A percentile compares a stretch with the other conserved stretches of the same genome.
Conservation (phyloP, 2,888 invertebrate species). For the Drosophila atroscutellata region DNA sequence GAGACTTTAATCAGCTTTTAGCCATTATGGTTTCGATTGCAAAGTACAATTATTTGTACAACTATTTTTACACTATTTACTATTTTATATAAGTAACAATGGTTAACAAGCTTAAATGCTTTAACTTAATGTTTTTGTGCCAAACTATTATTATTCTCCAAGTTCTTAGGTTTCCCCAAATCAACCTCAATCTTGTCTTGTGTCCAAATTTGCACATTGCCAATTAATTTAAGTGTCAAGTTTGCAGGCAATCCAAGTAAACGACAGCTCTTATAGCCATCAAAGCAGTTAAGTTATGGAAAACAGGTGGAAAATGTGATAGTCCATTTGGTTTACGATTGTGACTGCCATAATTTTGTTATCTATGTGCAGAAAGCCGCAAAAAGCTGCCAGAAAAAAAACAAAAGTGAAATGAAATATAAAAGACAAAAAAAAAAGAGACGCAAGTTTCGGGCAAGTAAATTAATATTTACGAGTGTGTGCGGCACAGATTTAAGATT, state of each 20-base stretch:
- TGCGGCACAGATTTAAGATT: conserved; percentile 52
- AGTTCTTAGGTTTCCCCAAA: not conserved
- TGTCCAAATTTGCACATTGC: not conserved
- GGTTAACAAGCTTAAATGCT: not conserved
- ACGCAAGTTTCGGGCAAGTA: conserved; percentile 59
- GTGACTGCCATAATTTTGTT: conserved; percentile 46
- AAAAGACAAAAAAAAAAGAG: conserved; percentile 34
- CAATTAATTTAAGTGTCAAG: conserved; percentile 39
- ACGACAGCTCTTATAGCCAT: not conserved
- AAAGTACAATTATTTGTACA: not conserved
- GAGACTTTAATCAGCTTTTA: conserved; percentile 9
- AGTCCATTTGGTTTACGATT: conserved; percentile 22
- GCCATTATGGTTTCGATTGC: not conserved
- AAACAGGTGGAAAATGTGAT: conserved; percentile 20
- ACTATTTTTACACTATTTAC: not conserved
- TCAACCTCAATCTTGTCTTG: not conserved
- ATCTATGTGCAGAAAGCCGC: conserved; percentile 22
- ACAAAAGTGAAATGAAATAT: conserved; percentile 42
- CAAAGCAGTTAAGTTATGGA: conserved; percentile 5
- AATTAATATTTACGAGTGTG: conserved; percentile 73
- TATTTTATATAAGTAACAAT: no score
- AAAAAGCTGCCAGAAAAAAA: conserved; percentile 22
- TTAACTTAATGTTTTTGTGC: not conserved
- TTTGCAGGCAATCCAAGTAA: conserved; percentile 16
- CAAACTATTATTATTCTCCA: not conserved